These are phyloP conservation scores for Drosophila melanocephala DNA, from an alignment of 2,888 invertebrate genomes.

Conservation along the genomic window DNA sequence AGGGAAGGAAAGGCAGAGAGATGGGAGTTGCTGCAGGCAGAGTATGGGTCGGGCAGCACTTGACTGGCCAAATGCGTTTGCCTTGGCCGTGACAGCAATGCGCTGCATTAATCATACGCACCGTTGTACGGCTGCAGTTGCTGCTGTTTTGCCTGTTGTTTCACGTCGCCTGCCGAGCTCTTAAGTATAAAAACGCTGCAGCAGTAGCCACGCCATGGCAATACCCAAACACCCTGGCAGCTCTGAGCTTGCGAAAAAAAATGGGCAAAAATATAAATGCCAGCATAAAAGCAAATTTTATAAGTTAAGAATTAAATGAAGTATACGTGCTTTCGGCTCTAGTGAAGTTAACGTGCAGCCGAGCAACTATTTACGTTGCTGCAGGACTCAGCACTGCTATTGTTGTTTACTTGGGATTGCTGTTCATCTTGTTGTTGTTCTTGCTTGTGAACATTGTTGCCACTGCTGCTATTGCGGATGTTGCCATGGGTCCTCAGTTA, in stretches of 20 bases:
- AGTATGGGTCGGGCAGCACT: slow-evolving; percentile 1
- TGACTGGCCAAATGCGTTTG: slow-evolving; percentile 51
- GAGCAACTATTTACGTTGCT: slow-evolving; percentile 46
- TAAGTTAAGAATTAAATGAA: slow-evolving; percentile 70
- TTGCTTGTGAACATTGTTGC: slow-evolving; percentile 13
- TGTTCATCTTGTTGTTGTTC: slow-evolving; percentile 1
- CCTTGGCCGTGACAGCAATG: slow-evolving; percentile 31
- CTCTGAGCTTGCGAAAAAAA: slow-evolving; percentile 1
- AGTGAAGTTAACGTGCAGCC: slow-evolving; percentile 55
- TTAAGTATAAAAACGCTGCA: slow-evolving; percentile 26
- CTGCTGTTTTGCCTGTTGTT: slow-evolving; percentile 8
- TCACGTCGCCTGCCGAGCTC: slow-evolving; percentile 27
- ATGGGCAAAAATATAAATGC: neutral
- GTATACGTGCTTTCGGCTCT: slow-evolving; percentile 56
- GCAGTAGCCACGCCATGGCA: slow-evolving; percentile 13
- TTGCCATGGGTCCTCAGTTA: slow-evolving; percentile 12
- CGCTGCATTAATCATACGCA: slow-evolving; percentile 66
- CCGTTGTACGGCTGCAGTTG: slow-evolving; percentile 45
- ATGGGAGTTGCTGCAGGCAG: neutral
- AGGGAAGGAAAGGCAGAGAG: too few species aligned
- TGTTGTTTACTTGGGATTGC: slow-evolving; percentile 19
- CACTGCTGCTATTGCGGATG: slow-evolving; percentile 10
- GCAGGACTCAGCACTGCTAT: slow-evolving; percentile 28
- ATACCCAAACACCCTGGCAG: slow-evolving; percentile 14
- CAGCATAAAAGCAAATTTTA: slow-evolving; percentile 49